Base-by-base conservation (phyloP, 2,888 invertebrate genomes). In the Phaedon cochleariae region DNA sequence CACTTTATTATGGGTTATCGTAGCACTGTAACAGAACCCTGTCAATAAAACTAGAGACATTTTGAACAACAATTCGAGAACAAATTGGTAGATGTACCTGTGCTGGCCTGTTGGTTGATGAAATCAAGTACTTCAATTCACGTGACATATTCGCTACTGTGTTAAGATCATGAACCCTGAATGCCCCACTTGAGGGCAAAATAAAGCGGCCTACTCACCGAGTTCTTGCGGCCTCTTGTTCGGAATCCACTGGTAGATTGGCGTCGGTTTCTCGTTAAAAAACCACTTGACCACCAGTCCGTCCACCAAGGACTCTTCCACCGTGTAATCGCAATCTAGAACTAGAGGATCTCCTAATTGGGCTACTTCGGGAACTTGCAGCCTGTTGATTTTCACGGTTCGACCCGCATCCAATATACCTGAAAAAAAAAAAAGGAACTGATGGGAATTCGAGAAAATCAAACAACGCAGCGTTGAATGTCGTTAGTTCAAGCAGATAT, bases 231-330 rank as follows among this genome's bases (percentile, higher is more conserved):
- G 86, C 73, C 81, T 83, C 54, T 74, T 76, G 75, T 83, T 81
- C 7, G 85, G 85, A 66, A 88, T 88, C 88, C 88, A 88, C 75
- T 88, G 87, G 79, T 88, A 88, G 55, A 88, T 85, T 5, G 85
- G 86, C 57, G 81, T 76, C 37, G 76, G 74, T 62, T 72, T 74
- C 53, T 80, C 78, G 71, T 86, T 84, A 76, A 86, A 86, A 77
- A 83, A 88, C 88, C 88, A 88, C 76, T 88, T 87, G 57, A 88
- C 85, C 10, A 87, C 87, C 21, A 88, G 80, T n/a, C 86, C 86
- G 57, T 83, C 82, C 4, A 80, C 80, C 26, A 73, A 64, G 21
- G 75, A 73, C 59, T 74, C 78, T 55, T 84, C 82, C 55, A 87
- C 71, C 22, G 80, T 80, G 76, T 88, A 89, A 72, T 85, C 85